Conservation (phyloP, 1,140 invertebrate species). For the Hylaeus anthracinus region DNA sequence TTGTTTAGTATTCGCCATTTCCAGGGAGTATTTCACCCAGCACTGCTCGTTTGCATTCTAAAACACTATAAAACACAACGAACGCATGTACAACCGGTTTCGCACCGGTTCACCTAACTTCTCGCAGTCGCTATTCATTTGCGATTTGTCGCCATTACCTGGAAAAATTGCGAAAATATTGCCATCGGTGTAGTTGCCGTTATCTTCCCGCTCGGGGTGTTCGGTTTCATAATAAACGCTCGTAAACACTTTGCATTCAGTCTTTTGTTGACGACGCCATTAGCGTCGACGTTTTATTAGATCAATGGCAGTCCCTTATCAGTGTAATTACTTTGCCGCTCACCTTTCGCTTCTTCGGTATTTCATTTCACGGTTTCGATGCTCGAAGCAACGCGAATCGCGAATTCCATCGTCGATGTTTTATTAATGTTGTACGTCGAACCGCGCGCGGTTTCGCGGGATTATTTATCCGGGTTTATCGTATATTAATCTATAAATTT, state of each 20-base stretch:
- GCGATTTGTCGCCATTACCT: not conserved
- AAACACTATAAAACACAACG: not conserved
- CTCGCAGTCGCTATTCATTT: constrained; percentile 2
- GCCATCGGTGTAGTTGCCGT: constrained; percentile 9
- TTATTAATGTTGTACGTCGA: too few species aligned
- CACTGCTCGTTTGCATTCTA: not conserved
- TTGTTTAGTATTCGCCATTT: too few species aligned
- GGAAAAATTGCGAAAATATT: constrained; percentile 4
- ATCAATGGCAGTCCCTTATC: too few species aligned
- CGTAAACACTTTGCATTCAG: not conserved
- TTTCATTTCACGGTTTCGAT: too few species aligned
- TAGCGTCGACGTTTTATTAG: not conserved
- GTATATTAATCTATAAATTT: too few species aligned
- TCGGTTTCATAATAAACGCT: not conserved
- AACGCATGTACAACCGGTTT: constrained; percentile 17
- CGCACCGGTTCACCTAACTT: constrained; percentile 30
- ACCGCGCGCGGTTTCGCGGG: too few species aligned
- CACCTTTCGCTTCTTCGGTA: too few species aligned
- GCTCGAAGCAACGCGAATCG: too few species aligned
- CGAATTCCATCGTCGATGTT: too few species aligned
- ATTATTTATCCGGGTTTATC: too few species aligned
- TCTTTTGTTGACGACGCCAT: not conserved
- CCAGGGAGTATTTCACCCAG: not conserved
- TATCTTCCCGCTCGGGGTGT: not conserved
- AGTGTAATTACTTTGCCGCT: too few species aligned